A percentile compares a stretch with the other conserved stretches of the same genome.
These are phyloP conservation scores for Heliconius congener DNA, from an alignment of 1,140 invertebrate genomes.

Conservation along the genomic window DNA sequence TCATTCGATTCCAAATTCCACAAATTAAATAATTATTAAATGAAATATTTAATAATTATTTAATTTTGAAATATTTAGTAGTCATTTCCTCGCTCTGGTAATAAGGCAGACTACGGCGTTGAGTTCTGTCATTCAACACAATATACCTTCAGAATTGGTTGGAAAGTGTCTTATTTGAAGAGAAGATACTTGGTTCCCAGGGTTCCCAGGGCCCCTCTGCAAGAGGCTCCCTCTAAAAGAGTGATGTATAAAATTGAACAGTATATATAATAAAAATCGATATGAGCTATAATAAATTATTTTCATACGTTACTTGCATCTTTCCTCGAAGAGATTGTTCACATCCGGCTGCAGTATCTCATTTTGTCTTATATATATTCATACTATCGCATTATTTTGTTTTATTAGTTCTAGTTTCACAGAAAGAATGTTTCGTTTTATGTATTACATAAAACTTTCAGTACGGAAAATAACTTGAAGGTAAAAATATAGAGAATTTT, in stretches of 20 bases:
- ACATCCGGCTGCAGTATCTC: not conserved
- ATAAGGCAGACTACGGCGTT: too few species aligned
- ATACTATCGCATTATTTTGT: not conserved
- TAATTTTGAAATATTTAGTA: too few species aligned
- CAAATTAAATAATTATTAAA: too few species aligned
- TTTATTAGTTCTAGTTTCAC: not conserved
- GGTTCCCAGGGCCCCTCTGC: too few species aligned
- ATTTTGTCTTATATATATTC: not conserved
- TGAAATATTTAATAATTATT: too few species aligned
- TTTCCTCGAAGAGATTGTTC: not conserved
- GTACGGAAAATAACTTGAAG: not conserved
- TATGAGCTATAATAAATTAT: too few species aligned
- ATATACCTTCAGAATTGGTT: too few species aligned
- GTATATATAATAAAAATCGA: not conserved
- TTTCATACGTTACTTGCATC: not conserved
- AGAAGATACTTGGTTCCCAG: too few species aligned
- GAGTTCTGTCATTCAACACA: too few species aligned
- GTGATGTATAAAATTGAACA: not conserved
- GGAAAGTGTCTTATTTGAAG: too few species aligned
- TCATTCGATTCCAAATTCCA: too few species aligned
- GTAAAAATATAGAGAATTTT: not conserved
- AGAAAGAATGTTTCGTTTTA: not conserved
- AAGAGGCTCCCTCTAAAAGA: not conserved
- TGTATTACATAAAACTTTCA: not conserved
- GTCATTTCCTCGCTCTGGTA: too few species aligned